These are phyloP conservation scores for Thera britannica DNA, from an alignment of 2,888 invertebrate genomes.

Conservation along the genomic window DNA sequence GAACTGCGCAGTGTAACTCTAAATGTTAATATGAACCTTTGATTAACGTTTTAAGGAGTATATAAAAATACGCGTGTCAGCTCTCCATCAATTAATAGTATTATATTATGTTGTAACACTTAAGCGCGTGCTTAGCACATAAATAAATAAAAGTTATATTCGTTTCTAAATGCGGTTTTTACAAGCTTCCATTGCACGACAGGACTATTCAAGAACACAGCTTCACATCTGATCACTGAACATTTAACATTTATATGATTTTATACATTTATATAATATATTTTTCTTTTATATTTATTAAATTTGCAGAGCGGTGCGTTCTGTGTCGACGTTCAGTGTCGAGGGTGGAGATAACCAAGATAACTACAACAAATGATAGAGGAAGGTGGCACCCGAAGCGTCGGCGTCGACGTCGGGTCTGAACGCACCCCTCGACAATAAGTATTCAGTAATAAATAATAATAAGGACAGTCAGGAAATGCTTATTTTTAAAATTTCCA, in stretches of 20 bases:
- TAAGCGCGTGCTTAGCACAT: constrained; percentile 20
- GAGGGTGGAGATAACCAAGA: too few species aligned
- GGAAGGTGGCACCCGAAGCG: not conserved
- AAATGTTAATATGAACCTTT: not conserved
- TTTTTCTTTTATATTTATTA: constrained; percentile 2
- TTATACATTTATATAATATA: constrained; percentile 24
- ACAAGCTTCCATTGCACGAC: constrained; percentile 7
- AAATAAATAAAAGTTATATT: constrained; percentile 18
- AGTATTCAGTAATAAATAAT: constrained; percentile 29
- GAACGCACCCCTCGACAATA: constrained; percentile 5
- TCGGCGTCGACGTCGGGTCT: not conserved
- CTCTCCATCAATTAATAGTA: not conserved
- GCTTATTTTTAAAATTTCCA: constrained; percentile 39
- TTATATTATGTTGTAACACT: not conserved
- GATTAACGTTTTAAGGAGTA: not conserved
- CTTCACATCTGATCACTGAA: constrained; percentile 14
- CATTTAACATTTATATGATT: constrained; percentile 30
- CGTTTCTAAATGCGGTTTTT: constrained; percentile 40
- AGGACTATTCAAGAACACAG: not conserved
- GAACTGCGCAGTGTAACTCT: too few species aligned
- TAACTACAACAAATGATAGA: not conserved
- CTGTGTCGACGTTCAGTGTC: not conserved
- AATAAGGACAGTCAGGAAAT: constrained; percentile 39
- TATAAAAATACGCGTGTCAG: not conserved
- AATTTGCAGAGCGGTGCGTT: constrained; percentile 8